Conservation (phyloP, 2,888 invertebrate genomes). For the Erannis defoliaria region DNA sequence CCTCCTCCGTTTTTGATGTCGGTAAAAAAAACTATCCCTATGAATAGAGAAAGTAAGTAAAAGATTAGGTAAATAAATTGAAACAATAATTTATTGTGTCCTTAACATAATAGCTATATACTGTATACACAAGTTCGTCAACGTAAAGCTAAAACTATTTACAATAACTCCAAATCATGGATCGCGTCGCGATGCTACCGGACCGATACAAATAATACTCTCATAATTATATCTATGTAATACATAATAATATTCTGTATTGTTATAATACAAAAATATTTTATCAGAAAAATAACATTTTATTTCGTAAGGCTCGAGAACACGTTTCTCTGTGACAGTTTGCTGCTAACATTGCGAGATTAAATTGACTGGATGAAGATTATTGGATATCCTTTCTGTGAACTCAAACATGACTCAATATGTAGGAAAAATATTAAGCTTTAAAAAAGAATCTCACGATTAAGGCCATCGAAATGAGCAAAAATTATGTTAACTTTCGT, state of each 20-base stretch:
- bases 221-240: slow-evolving; percentile 26
- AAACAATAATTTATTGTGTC: slow-evolving; percentile 85
- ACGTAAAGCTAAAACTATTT: slow-evolving; percentile 70
- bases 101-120: slow-evolving; percentile 75
- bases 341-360: slow-evolving; percentile 1
- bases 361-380: slow-evolving; percentile 25
- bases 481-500: too few species aligned
- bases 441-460: too few species aligned
- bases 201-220: slow-evolving; percentile 42
- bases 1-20: too few species aligned
- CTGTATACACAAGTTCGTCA: slow-evolving; percentile 76
- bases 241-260: slow-evolving; percentile 43
- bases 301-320: slow-evolving; percentile 31
- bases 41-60: neutral
- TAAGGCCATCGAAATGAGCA: too few species aligned
- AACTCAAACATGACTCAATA: slow-evolving; percentile 4
- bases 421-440: too few species aligned
- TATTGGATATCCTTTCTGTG: slow-evolving; percentile 6
- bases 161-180: slow-evolving; percentile 66
- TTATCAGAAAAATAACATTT: slow-evolving; percentile 55
- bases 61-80: slow-evolving; percentile 56
- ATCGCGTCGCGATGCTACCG: slow-evolving; percentile 46
- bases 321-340: neutral
- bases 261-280: slow-evolving; percentile 61
- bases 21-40: too few species aligned